phyloP scores from a whole-genome alignment of 2,113 vertebrate genomes.

The Motacilla alba region DNA sequence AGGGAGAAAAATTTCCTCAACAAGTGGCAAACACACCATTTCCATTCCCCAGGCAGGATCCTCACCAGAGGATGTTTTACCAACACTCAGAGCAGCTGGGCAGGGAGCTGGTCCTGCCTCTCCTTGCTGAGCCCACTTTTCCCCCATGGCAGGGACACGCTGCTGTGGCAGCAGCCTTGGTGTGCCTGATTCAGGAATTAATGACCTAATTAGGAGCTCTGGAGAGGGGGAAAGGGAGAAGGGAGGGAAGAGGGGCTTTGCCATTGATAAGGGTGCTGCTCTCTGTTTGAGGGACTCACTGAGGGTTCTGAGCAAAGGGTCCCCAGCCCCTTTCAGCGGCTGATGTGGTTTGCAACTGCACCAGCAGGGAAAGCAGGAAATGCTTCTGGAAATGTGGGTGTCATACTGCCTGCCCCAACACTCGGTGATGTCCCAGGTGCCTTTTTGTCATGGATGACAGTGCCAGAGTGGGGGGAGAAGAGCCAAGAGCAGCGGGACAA shows the following conservation, averaged over 20 bases:
- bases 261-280: background rate
- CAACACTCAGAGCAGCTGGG: background rate
- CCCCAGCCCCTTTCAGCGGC: background rate
- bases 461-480: background rate
- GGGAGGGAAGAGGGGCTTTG: background rate
- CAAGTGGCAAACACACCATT: background rate
- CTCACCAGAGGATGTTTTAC: fast-evolving
- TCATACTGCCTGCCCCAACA: background rate
- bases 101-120: background rate
- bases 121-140: background rate
- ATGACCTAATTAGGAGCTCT: background rate
- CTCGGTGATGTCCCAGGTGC: background rate
- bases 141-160: background rate
- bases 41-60: background rate
- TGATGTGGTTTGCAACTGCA: background rate
- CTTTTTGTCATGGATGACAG: background rate
- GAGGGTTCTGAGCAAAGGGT: background rate
- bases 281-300: background rate
- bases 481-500: background rate
- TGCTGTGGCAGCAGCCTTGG: background rate
- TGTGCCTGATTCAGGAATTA: slow-evolving; percentile 34
- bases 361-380: background rate
- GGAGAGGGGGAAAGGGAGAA: background rate
- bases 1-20: background rate
- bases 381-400: background rate